Percentiles rank a stretch among this genome's conserved stretches.
phyloP scores from a whole-genome alignment of 2,888 invertebrate genomes.

The Drosophila tanythrix region DNA sequence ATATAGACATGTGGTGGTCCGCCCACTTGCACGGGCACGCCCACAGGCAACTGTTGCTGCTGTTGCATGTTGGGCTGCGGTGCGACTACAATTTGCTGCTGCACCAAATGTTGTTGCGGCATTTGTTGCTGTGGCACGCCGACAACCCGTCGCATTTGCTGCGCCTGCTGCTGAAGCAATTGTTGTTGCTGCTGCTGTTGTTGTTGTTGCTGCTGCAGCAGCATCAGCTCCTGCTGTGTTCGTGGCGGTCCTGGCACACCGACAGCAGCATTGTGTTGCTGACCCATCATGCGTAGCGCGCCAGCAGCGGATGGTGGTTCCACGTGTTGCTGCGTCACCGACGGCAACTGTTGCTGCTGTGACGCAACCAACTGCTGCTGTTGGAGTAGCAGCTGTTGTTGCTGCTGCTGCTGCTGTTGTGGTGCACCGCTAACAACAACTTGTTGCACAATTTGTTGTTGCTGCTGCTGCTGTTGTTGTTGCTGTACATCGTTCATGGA shows the following conservation, averaged over 20 bases:
- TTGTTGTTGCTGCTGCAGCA: conserved; percentile 85
- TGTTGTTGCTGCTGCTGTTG: conserved; percentile 85
- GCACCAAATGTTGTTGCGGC: conserved; percentile 74
- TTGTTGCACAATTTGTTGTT: conserved; percentile 78
- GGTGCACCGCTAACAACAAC: conserved; percentile 67
- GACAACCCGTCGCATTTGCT: conserved; percentile 84
- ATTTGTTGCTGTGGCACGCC: conserved; percentile 67
- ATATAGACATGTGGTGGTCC: conserved; percentile 85
- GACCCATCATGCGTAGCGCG: conserved; percentile 92
- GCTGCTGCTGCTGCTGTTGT: conserved; percentile 69
- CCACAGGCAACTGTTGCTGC: conserved; percentile 66
- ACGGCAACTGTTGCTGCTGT: conserved; percentile 62
- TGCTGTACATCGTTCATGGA: conserved; percentile 62
- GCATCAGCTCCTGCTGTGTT: conserved; percentile 86
- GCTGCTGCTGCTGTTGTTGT: conserved; percentile 56
- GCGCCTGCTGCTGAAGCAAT: conserved; percentile 66
- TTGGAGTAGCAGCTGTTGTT: conserved; percentile 51
- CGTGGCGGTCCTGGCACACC: conserved; percentile 83
- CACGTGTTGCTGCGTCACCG: conserved; percentile 64
- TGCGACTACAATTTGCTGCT: conserved; percentile 76
- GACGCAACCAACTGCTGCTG: conserved; percentile 56
- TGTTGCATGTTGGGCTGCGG: conserved; percentile 82
- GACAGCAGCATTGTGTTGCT: conserved; percentile 90
- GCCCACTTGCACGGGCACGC: conserved; percentile 65
- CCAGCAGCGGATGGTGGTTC: conserved; percentile 88